These are phyloP conservation scores for Sturnira hondurensis DNA, from an alignment of 2,113 vertebrate genomes.

Conservation along the genomic window DNA sequence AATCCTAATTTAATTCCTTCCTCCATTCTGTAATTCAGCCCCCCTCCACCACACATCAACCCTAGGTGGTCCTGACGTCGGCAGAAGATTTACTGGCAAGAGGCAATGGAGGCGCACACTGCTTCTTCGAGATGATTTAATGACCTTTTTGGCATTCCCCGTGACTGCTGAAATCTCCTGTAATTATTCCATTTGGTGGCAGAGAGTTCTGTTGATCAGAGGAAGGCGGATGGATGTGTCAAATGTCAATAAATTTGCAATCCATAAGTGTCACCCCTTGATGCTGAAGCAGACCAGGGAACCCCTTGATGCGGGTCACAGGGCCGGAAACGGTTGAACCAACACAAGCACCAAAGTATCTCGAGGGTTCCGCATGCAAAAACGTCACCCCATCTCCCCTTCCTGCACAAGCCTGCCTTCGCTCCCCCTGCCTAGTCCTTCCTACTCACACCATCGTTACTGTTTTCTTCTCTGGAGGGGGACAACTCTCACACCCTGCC, in stretches of 20 bases:
- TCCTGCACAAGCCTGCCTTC: not conserved
- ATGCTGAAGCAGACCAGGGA: constrained; percentile 59
- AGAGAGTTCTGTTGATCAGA: constrained; percentile 79
- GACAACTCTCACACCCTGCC: accelerated
- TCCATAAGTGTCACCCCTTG: constrained; percentile 74
- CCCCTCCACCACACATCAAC: constrained; percentile 52
- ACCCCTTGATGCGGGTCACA: not conserved
- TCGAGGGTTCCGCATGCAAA: accelerated
- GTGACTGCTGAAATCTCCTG: constrained; percentile 78
- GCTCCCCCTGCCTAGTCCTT: not conserved
- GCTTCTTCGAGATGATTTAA: constrained; percentile 82
- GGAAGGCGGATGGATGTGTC: constrained; percentile 80
- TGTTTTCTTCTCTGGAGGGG: not conserved
- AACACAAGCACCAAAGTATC: not conserved
- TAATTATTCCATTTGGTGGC: constrained; percentile 80
- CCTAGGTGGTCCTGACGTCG: constrained; percentile 76
- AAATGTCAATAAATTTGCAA: constrained; percentile 83
- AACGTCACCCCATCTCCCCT: not conserved
- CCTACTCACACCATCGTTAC: not conserved
- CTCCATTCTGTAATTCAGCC: constrained; percentile 45
- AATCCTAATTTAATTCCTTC: constrained; percentile 76
- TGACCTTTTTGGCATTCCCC: constrained; percentile 79
- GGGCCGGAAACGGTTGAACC: not conserved
- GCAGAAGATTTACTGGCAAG: constrained; percentile 80
- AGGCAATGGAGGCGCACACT: constrained; percentile 76